Percentiles rank a stretch among this genome's conserved stretches.
Conservation (phyloP, 2,888 invertebrate genomes). For the Nomada fucata region DNA sequence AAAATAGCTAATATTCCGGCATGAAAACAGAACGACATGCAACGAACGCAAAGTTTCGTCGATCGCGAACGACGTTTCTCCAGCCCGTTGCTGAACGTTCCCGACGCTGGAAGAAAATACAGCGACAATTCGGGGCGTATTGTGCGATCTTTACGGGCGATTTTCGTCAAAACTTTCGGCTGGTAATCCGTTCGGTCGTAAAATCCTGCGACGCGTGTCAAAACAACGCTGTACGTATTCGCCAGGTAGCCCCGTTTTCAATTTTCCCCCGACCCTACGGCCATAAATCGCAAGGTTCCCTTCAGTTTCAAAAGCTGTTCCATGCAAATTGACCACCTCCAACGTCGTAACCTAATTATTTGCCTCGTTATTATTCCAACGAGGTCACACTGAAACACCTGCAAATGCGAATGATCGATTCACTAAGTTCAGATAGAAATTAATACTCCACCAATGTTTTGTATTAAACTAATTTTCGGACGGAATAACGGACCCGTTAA, state of each 20-base stretch:
- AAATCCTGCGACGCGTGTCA: conserved; percentile 52
- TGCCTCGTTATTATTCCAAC: background rate
- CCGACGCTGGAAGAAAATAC: conserved; percentile 10
- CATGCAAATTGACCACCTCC: background rate
- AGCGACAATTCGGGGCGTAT: conserved; percentile 30
- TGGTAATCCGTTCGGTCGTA: conserved; percentile 52
- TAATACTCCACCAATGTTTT: too few species aligned
- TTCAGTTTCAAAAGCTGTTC: background rate
- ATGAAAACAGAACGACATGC: background rate
- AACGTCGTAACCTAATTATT: background rate
- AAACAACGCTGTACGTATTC: conserved; percentile 43
- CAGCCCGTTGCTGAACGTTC: background rate
- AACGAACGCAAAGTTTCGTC: background rate
- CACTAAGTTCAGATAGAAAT: too few species aligned
- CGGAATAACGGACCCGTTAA: too few species aligned
- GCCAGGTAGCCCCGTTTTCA: conserved; percentile 41
- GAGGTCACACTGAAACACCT: too few species aligned
- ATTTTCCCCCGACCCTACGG: background rate
- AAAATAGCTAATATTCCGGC: conserved; percentile 19
- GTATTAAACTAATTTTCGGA: too few species aligned
- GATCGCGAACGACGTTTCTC: conserved; percentile 11
- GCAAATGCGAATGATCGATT: too few species aligned
- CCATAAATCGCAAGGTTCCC: background rate
- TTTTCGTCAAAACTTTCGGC: conserved; percentile 52
- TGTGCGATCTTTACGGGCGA: conserved; percentile 42